Conservation (phyloP, 2,113 vertebrate genomes). For the Podarcis cretensis region DNA sequence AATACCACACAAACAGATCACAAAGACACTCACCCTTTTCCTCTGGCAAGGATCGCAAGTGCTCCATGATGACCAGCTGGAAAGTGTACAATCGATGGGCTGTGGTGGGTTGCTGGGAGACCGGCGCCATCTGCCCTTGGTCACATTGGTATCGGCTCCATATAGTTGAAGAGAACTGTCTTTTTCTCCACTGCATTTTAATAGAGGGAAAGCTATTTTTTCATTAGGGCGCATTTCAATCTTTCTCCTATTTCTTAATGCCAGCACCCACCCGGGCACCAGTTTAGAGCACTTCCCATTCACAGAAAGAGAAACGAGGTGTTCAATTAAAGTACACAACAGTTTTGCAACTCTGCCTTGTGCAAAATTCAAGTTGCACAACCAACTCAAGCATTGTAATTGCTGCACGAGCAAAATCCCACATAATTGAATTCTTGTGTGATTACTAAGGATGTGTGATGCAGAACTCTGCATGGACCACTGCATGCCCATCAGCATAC, state of each 20-base stretch:
- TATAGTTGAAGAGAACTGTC: conserved; percentile 5
- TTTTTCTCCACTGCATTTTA: conserved; percentile 55
- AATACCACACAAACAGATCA: not conserved
- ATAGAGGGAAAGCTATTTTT: conserved; percentile 3
- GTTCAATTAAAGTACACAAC: not conserved
- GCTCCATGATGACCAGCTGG: conserved; percentile 89
- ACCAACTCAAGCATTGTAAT: too few species aligned
- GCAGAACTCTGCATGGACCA: not conserved
- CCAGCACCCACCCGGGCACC: not conserved
- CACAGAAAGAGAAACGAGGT: not conserved
- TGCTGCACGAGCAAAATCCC: too few species aligned
- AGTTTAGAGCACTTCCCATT: not conserved
- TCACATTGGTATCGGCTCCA: not conserved
- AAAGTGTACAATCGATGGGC: conserved; percentile 83
- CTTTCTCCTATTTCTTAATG: not conserved
- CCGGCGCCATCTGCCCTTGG: conserved; percentile 40
- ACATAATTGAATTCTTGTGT: not conserved
- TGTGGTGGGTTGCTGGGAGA: conserved; percentile 22
- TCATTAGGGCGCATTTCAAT: not conserved
- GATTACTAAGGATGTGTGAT: not conserved
- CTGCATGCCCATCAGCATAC: not conserved
- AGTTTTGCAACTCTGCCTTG: not conserved
- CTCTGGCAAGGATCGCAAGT: conserved; percentile 87
- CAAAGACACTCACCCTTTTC: conserved; percentile 82
- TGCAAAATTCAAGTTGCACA: not conserved